Evolutionary conservation across 2,113 vertebrate species (phyloP), one percentile per base, ranked within the genome.

Genomic region (Megaptera novaeangliae): DNA sequence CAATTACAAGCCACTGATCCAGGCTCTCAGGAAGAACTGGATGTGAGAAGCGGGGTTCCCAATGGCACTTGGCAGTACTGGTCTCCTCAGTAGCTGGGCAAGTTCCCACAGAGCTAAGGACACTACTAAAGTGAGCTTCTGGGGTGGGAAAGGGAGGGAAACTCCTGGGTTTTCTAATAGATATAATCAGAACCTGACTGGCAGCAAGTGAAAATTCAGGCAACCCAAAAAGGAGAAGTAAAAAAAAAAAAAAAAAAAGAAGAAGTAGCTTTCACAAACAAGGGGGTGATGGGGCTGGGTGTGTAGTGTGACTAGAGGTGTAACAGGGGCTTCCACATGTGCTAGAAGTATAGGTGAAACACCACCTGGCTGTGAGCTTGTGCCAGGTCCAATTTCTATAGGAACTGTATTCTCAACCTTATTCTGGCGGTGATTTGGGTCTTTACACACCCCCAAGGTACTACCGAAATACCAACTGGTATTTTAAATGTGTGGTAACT

Each of bases 301-400:
- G 7, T 46, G 5, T 17, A 27, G 5, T 11, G 2, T 77, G n/a
- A 29, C 6, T 55, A 23, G 21, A 0, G 18, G 34, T 77, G 23
- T 34, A 23, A 14, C 0, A 44, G 61, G 41, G 15, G 8, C 20
- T 4, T 61, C 66, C 5, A 55, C 0, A 0, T 29, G 29, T 8
- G 15, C 75, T 41, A 52, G 44, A 49, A 44, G 27, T 23, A 18
- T 8, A 75, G 74, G 11, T 29, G 13, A 57, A 57, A 27, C 8
- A 13, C 23, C 39, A 15, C 2, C 12, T 21, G 49, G 17, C 6
- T 57, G 2, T 74, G 39, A 59, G 29, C 29, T 8, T 1, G 1
- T 13, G 34, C 14, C 8, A 4, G 15, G 36, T 12, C 21, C 36
- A 39, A 12, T 20, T 46, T 52, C 61, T 11, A 0, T 34, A 52